phyloP scores from a whole-genome alignment of 1,140 invertebrate species.

The Steinernema khuongi region DNA sequence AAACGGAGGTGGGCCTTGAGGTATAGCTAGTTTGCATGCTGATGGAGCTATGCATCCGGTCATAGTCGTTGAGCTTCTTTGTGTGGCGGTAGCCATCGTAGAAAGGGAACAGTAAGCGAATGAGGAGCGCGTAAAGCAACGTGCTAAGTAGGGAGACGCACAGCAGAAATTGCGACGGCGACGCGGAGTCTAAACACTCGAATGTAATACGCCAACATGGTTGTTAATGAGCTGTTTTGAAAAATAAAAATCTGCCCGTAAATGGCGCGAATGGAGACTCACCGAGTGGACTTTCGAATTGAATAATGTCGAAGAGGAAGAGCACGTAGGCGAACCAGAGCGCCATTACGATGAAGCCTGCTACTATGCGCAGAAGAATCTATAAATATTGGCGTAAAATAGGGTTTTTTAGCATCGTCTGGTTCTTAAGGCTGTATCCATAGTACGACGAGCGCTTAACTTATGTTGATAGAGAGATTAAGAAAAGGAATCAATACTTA shows the following conservation, averaged over 20 bases:
- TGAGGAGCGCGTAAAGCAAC: neutral
- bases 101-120: neutral
- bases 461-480: no score
- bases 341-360: neutral
- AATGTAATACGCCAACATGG: no score
- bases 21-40: neutral
- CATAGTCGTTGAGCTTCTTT: neutral
- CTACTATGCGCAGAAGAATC: neutral
- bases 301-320: neutral
- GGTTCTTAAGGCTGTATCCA: no score
- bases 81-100: conserved; percentile 1
- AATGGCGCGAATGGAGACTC: neutral
- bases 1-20: neutral
- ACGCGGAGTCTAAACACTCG: neutral
- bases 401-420: no score
- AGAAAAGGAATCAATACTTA: no score
- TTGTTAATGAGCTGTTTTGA: no score
- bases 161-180: neutral
- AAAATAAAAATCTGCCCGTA: no score
- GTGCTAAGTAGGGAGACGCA: neutral
- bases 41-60: neutral
- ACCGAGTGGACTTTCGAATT: neutral
- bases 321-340: conserved; percentile 4
- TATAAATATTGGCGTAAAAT: no score
- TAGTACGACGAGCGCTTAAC: no score